A percentile compares a stretch with the other conserved stretches of the same genome.
These are phyloP conservation scores for Phodopus roborovskii DNA, from an alignment of 2,113 vertebrate genomes.

Conservation along the genomic window DNA sequence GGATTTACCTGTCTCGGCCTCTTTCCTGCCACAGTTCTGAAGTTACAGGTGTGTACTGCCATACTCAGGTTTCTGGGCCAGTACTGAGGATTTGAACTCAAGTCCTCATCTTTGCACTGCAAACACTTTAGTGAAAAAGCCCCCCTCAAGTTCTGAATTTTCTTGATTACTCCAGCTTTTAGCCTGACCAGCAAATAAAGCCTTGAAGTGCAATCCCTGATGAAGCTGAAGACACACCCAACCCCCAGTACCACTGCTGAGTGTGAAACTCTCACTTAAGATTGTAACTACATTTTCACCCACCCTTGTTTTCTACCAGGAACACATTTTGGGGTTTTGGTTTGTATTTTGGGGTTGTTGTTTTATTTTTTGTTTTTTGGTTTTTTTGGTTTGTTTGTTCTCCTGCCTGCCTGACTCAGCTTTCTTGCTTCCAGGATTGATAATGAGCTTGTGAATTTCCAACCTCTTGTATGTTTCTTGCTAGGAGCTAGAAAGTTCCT, in stretches of 20 bases:
- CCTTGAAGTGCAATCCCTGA: not conserved
- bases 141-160: not conserved
- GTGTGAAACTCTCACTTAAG: not conserved
- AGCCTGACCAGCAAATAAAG: not conserved
- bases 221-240: not conserved
- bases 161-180: not conserved
- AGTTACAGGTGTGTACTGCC: not conserved
- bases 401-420: slow-evolving; percentile 21
- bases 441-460: not conserved
- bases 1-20: not conserved
- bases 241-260: not conserved
- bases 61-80: not conserved
- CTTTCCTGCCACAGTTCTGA: not conserved
- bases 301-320: not conserved
- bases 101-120: not conserved
- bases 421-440: not conserved
- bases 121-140: not conserved
- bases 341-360: not conserved
- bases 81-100: not conserved
- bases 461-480: not conserved
- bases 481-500: not conserved
- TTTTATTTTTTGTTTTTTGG: not conserved
- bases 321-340: not conserved
- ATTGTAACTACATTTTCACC: not conserved
- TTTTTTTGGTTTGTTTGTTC: not conserved